Base-by-base conservation (phyloP, 2,113 vertebrate genomes). In the Petrocephalus zakoni region DNA sequence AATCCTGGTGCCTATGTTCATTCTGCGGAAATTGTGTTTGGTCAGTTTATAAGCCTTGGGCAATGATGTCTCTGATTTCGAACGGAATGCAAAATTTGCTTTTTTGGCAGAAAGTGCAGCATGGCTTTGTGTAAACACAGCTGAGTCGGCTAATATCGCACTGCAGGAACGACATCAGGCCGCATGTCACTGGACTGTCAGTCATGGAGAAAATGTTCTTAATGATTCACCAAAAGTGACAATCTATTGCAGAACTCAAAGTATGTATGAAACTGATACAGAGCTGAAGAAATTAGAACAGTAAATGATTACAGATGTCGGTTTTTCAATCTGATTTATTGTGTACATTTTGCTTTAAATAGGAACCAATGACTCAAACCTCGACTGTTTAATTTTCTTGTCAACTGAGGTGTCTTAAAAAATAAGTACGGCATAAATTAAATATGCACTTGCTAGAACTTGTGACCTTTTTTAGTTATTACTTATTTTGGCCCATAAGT, bases 401-500 rank as follows among this genome's bases (percentile, higher is more conserved):
- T 91, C 85, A 49, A 42, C 68, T 90, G 21, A 58, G 78, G 78
- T 89, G 87, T 90, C 52, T 87, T 89, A 75, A 90, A 92, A 92
- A 92, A 88, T 89, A 88, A 91, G 89, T 92, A 56, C 58, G 87
- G 90, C 85, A 90, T 83, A 92, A 91, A 88, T 91, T 81, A 87
- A 91, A 91, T 90, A 89, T 87, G 81, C 85, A 88, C 89, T 90
- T 90, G 42, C 87, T 87, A 89, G 88, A 92, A 90, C 88, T 90
- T 89, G 89, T 92, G 92, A 93, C 89, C 90, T 91, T 89, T 89
- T 81, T 86, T 55, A 87, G 82, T 89, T 89, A 47, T 13, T 93
- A 92, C 90, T 94, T 93, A 91, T 89, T 92, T 95, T 94, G 94
- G 94, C 92, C 91, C 52, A 64, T 88, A 10, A n/a, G 68, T 51